Percentiles rank a stretch among this genome's conserved stretches.
These are phyloP conservation scores for Cavia aperea DNA, from an alignment of 2,113 vertebrate species.

Conservation along the genomic window DNA sequence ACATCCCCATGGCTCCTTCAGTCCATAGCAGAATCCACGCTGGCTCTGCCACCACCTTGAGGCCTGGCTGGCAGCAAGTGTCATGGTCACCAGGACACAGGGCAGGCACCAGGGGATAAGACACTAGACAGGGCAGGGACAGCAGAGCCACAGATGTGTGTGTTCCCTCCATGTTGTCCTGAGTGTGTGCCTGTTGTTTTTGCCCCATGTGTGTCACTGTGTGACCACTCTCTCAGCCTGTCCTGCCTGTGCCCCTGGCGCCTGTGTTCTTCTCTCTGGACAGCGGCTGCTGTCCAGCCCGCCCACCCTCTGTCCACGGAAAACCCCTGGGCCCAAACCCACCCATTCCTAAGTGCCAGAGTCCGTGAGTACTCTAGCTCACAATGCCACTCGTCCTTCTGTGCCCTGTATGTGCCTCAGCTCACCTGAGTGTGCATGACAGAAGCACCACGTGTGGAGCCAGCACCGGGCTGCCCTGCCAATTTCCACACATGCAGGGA, in stretches of 20 bases:
- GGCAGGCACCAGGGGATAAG: background rate
- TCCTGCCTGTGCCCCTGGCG: background rate
- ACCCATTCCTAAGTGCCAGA: background rate
- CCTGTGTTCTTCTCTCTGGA: background rate
- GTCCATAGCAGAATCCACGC: too few relatives aligned
- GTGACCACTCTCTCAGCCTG: background rate
- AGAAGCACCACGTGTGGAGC: background rate
- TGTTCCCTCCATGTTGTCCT: too few relatives aligned
- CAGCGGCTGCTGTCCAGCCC: too few relatives aligned
- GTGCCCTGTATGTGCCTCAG: background rate
- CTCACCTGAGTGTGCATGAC: rapidly evolving
- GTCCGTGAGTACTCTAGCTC: background rate
- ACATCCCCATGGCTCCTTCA: background rate
- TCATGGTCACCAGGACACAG: background rate
- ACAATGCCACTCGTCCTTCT: rapidly evolving
- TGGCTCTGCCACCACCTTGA: background rate
- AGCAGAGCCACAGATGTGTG: background rate
- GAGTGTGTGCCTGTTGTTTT: background rate
- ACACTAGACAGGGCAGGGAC: background rate
- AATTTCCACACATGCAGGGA: background rate
- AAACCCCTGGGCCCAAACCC: background rate
- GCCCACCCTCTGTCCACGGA: background rate
- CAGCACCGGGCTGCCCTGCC: background rate
- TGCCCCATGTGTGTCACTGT: background rate
- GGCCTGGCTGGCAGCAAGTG: background rate